Base-by-base conservation (phyloP, 1,140 invertebrate species). In the Matsumurasca onukii region DNA sequence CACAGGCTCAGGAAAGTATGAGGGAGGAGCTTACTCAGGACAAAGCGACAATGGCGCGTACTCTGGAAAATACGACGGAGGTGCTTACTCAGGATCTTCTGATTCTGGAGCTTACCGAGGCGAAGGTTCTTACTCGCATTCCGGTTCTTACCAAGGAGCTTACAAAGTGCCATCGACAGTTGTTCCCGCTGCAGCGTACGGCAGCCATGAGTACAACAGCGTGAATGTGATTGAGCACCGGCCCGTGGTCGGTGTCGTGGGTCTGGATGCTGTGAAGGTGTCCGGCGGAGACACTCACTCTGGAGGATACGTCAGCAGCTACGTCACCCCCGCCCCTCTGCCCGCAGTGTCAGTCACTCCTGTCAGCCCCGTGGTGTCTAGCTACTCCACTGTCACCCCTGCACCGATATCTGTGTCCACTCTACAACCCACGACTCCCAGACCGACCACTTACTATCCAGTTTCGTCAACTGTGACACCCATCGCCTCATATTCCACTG, bases 321-420 rank as follows among this genome's bases (percentile, higher is more conserved):
- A 45, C 17, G 24, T 65, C 62, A 27, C 24, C 48, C 62, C 31
- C 45, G 24, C 39, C 9, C 31, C 39, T 27, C 27, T 65, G 9
- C 34, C 62, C 20, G 34, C 62, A 15, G 61, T 63, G 25, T 45
- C 39, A 22, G 39, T 45, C 12, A 45, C 62, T 31, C 63, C 69
- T 30, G 51, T 52, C 45, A 31, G 30, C 3, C 64, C 69, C 9
- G 65, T 20, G 0, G 49, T 34, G 25, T 31, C 51, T 24, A 31
- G 29, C 20, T 61, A 68, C 52, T 55, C 24, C 24, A 57, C 66
- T 29, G 52, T 45, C 1, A 68, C 66, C 25, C 66, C 39, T 17
- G 52, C 55, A 31, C 66, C 66, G 0, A 68, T 61, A 59, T 61
- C 66, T 5, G 30, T 66, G n/a, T 66, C 64, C 1, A 66, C 34